These are phyloP conservation scores for Callaeas wilsoni DNA, from an alignment of 2,113 vertebrate species.

Conservation along the genomic window DNA sequence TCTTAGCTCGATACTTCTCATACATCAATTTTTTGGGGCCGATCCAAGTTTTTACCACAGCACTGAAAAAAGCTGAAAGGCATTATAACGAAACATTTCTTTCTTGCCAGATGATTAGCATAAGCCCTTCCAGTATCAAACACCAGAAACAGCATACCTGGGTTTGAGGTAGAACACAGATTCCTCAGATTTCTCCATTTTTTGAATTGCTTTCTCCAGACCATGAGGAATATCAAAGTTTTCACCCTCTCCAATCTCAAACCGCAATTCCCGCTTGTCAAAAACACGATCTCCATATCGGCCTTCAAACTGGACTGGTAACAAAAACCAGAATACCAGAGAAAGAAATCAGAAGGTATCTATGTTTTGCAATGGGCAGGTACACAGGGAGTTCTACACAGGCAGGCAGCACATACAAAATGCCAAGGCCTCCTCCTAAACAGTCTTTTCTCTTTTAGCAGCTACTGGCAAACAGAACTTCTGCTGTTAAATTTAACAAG, in stretches of 20 bases:
- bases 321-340: neutral
- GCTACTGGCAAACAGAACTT: neutral
- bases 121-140: neutral
- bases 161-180: conserved; percentile 85
- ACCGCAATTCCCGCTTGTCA: conserved; percentile 86
- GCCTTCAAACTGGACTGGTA: conserved; percentile 85
- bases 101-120: neutral
- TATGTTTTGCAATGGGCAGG: neutral
- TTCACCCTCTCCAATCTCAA: conserved; percentile 90
- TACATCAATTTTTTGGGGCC: neutral
- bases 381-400: neutral
- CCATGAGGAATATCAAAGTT: conserved; percentile 82
- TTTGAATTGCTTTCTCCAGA: conserved; percentile 88
- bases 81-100: rapidly evolving
- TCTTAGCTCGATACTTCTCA: neutral
- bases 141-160: conserved; percentile 73
- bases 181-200: conserved; percentile 93
- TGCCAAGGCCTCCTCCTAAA: neutral
- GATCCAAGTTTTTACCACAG: neutral
- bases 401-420: neutral
- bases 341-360: neutral
- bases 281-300: conserved; percentile 76
- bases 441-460: neutral
- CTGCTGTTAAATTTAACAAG: neutral
- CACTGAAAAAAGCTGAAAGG: neutral